Evolutionary conservation across 2,797 vertebrate genomes (phyloP).

Genomic region (Bovichtus variegatus): DNA sequence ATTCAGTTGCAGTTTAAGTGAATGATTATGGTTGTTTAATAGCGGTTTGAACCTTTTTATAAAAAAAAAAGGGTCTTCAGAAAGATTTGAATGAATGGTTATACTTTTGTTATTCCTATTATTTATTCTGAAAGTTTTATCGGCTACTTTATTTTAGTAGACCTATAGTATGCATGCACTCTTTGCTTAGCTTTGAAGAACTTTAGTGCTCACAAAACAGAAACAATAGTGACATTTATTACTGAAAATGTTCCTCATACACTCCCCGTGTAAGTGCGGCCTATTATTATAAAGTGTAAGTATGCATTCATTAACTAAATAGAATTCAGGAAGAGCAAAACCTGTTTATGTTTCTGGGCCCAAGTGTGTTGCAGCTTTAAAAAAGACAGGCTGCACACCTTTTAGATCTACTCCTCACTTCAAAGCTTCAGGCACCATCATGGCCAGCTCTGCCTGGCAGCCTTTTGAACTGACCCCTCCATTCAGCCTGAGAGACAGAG

Average conservation of each 20-base stretch:
- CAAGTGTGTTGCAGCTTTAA: conserved; percentile 27
- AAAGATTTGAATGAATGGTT: conserved; percentile 8
- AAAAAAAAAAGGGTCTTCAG: background rate
- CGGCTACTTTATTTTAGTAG: background rate
- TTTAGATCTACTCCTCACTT: conserved; percentile 69
- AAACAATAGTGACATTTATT: conserved; percentile 9
- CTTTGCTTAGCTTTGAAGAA: background rate
- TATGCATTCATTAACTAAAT: conserved; percentile 9
- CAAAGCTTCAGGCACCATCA: conserved; percentile 72
- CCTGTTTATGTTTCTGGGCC: conserved; percentile 24
- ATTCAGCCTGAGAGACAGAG: conserved; percentile 67
- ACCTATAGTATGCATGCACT: background rate
- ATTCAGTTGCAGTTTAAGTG: conserved; percentile 7
- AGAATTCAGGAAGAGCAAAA: background rate
- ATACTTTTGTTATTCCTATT: background rate
- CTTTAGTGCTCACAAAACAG: conserved; percentile 1
- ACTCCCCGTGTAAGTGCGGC: background rate
- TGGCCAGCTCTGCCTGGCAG: conserved; percentile 64
- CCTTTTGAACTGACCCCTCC: conserved; percentile 79
- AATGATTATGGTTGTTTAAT: conserved; percentile 28
- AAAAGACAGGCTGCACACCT: conserved; percentile 55
- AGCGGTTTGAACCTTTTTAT: conserved; percentile 9
- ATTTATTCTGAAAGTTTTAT: conserved; percentile 13
- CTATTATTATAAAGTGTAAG: background rate
- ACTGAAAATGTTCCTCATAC: background rate